A percentile compares a stretch with the other conserved stretches of the same genome.
phyloP scores from a whole-genome alignment of 2,797 vertebrate species.

The Enteromius paludinosus region DNA sequence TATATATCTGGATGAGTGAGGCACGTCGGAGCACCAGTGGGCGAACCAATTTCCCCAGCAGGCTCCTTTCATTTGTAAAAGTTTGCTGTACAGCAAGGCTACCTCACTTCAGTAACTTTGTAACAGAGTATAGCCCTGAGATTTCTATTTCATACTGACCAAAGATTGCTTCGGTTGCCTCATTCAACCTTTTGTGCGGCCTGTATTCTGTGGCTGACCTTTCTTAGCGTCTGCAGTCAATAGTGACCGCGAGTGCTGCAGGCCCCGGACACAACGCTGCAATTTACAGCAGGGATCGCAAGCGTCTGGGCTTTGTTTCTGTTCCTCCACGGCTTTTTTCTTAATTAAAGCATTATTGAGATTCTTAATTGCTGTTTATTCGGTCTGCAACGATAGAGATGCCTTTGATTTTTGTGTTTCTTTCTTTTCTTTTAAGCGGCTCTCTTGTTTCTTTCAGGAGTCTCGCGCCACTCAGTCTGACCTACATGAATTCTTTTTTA shows the following conservation, averaged over 20 bases:
- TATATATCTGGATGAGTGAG: slow-evolving; percentile 36
- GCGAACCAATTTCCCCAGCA: slow-evolving; percentile 81
- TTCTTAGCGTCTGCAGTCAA: slow-evolving; percentile 89
- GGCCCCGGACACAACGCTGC: slow-evolving; percentile 68
- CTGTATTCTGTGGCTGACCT: slow-evolving; percentile 93
- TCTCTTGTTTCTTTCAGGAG: slow-evolving; percentile 9
- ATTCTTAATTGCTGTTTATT: slow-evolving; percentile 67
- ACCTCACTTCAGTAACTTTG: slow-evolving; percentile 97
- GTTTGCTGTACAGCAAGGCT: slow-evolving; percentile 86
- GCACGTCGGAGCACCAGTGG: slow-evolving; percentile 68
- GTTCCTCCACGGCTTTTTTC: slow-evolving; percentile 65
- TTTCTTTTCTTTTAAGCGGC: slow-evolving; percentile 18
- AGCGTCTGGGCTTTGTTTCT: slow-evolving; percentile 80
- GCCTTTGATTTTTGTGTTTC: slow-evolving; percentile 38
- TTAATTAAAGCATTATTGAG: slow-evolving; percentile 85
- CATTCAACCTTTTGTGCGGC: slow-evolving; percentile 95
- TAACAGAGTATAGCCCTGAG: slow-evolving; percentile 91
- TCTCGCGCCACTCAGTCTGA: slow-evolving; percentile 22
- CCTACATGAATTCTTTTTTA: slow-evolving; percentile 23
- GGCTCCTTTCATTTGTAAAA: slow-evolving; percentile 87
- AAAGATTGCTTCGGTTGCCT: slow-evolving; percentile 97
- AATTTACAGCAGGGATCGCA: slow-evolving; percentile 71
- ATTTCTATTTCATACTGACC: slow-evolving; percentile 97
- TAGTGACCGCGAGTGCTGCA: slow-evolving; percentile 85
- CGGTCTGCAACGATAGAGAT: slow-evolving; percentile 22